Percentiles rank a stretch among this genome's conserved stretches.
These are phyloP conservation scores for Ceratina japonica DNA, from an alignment of 1,140 invertebrate species.

Conservation along the genomic window DNA sequence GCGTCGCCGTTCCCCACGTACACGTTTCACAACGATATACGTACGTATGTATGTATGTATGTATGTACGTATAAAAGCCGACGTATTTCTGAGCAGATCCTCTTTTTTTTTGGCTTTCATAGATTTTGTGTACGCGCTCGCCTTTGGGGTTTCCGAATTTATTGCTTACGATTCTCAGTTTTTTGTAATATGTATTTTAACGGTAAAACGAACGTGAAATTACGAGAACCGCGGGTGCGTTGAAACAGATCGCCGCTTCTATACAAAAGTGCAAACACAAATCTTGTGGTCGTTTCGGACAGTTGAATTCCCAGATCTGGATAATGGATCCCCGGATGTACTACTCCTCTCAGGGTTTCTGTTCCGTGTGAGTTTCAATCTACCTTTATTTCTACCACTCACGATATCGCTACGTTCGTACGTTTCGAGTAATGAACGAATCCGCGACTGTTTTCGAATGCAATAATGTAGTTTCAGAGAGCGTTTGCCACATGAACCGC, in stretches of 20 bases:
- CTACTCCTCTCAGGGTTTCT: constrained; percentile 70
- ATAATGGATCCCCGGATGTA: constrained; percentile 79
- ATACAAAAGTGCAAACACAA: constrained; percentile 61
- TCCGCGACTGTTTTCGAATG: background rate
- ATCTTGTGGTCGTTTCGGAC: constrained; percentile 74
- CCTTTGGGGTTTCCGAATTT: background rate
- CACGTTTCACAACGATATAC: constrained; percentile 68
- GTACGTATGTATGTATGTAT: constrained; percentile 51
- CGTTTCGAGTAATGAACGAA: background rate
- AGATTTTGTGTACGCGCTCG: constrained; percentile 56
- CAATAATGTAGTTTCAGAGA: background rate
- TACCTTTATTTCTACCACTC: constrained; percentile 69
- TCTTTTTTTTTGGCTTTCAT: constrained; percentile 60
- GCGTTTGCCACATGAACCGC: too few relatives aligned
- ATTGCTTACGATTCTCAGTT: background rate
- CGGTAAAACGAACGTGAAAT: background rate
- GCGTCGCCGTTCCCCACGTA: constrained; percentile 56
- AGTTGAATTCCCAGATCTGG: constrained; percentile 73
- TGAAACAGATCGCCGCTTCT: background rate
- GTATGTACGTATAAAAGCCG: constrained; percentile 46
- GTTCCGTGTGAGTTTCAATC: constrained; percentile 74
- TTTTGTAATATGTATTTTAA: background rate
- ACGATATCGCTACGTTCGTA: constrained; percentile 73
- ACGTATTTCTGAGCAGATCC: constrained; percentile 69
- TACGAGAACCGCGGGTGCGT: background rate